Percentiles rank a stretch among this genome's conserved stretches.
Evolutionary conservation across 2,797 vertebrate species (phyloP).

Genomic region (Sebastes oblongus): DNA sequence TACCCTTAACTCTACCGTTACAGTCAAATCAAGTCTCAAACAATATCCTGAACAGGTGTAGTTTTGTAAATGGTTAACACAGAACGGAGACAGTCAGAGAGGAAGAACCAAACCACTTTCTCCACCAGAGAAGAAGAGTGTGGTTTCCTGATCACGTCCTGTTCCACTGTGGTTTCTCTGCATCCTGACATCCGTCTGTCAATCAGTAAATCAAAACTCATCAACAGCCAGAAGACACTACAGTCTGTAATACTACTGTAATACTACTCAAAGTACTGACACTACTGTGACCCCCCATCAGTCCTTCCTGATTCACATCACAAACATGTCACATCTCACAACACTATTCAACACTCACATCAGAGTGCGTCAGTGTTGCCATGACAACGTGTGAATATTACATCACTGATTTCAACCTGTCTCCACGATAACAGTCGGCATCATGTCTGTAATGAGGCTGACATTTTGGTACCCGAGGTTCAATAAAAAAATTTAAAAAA

Average conservation of each 20-base stretch:
- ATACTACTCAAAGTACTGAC: background rate
- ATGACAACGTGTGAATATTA: constrained; percentile 6
- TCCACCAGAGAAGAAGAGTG: background rate
- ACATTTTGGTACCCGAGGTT: background rate
- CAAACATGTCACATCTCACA: constrained; percentile 17
- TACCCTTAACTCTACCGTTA: too few species aligned
- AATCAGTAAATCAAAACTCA: background rate
- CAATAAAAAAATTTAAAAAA: background rate
- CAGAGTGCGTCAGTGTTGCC: constrained; percentile 36
- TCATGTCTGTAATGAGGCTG: background rate
- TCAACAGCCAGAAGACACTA: background rate
- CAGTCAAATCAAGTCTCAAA: background rate
- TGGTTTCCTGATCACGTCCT: constrained; percentile 7
- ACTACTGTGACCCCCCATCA: background rate
- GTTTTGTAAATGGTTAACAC: background rate
- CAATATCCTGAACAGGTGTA: background rate
- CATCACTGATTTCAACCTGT: constrained; percentile 9
- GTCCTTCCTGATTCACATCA: background rate
- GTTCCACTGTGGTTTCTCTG: background rate
- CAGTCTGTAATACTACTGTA: too few species aligned
- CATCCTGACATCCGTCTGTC: background rate
- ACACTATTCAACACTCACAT: background rate
- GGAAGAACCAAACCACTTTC: background rate
- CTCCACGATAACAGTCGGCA: background rate
- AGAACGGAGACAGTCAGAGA: background rate